phyloP scores from a whole-genome alignment of 1,140 invertebrate genomes.

The Neelides sp. region DNA sequence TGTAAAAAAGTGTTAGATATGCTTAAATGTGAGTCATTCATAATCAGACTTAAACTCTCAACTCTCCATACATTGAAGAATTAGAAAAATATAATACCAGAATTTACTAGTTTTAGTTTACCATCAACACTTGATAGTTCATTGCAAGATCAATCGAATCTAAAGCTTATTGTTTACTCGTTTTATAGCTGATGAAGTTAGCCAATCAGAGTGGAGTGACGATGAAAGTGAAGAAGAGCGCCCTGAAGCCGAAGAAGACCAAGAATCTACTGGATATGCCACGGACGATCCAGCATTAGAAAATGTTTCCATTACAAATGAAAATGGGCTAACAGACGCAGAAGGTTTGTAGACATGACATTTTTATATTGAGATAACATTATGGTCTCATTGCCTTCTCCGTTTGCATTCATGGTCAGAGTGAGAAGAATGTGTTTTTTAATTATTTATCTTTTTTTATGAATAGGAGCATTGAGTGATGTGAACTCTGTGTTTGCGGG shows the following conservation, averaged over 20 bases:
- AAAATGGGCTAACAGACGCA: slow-evolving; percentile 69
- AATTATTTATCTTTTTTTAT: slow-evolving; percentile 11
- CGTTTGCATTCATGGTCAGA: neutral
- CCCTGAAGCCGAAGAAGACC: slow-evolving; percentile 38
- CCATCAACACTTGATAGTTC: too few species aligned
- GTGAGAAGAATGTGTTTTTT: slow-evolving; percentile 3
- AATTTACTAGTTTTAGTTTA: too few species aligned
- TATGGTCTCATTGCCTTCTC: too few species aligned
- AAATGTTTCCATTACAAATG: slow-evolving; percentile 68
- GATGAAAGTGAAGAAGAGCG: slow-evolving; percentile 38
- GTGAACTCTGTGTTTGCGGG: slow-evolving; percentile 70
- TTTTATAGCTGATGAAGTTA: slow-evolving; percentile 36
- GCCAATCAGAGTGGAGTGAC: slow-evolving; percentile 66
- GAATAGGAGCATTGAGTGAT: slow-evolving; percentile 57
- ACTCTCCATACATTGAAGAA: too few species aligned
- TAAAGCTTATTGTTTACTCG: too few species aligned
- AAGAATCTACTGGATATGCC: slow-evolving; percentile 62
- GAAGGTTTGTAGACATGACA: slow-evolving; percentile 52
- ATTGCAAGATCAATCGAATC: too few species aligned
- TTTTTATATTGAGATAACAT: too few species aligned
- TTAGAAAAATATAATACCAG: too few species aligned
- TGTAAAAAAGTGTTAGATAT: too few species aligned
- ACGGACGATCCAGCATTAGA: slow-evolving; percentile 69
- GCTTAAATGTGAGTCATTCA: too few species aligned
- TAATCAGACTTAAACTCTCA: too few species aligned